Evolutionary conservation across 2,797 vertebrate species (phyloP), one percentile per base, ranked within the genome.

Genomic region (Sebastes paucispinis): DNA sequence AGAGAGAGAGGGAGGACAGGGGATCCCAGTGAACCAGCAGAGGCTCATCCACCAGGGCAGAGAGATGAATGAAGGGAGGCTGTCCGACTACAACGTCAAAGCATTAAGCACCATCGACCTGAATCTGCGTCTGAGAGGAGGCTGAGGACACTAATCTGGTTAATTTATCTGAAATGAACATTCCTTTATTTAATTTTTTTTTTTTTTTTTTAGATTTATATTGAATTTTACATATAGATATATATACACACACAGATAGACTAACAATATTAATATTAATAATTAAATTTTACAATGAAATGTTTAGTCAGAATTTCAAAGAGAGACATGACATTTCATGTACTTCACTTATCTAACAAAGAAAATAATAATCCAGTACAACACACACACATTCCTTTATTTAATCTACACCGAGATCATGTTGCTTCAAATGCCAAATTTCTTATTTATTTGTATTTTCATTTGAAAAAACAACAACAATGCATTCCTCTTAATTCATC

Each of bases 51-150:
- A 78, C 1, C 5, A 88, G 1, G 59, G 91, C 27, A 55, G 0
- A 5, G 86, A 94, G 74, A 89, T 96, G 86, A 68, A 20, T 0
- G 1, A 1, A 0, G 86, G 14, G 0, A 88, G 1, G 8, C 88
- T 96, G 62, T 6, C 68, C 0, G 89, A 95, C 63, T 96, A 95
- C 74, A 2, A 3, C 0, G 85, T 96, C 16, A 0, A 0, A 3
- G 8, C 57, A 0, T 2, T 24, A 2, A 90, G 93, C 87, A 96
- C 92, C 75, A 93, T 96, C 73, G 1, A 69, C 22, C 3, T 95
- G 77, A 58, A 2, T 0, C 36, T 94, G 2, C 93, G 90, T 1
- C 93, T 96, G 20, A 90, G 91, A 85, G 95, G 93, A 80, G 95
- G 95, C 67, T 93, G 73, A 93, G 62, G 73, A 82, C 29, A 1